Evolutionary conservation across 2,113 vertebrate genomes (phyloP).

Genomic region (Puma concolor): DNA sequence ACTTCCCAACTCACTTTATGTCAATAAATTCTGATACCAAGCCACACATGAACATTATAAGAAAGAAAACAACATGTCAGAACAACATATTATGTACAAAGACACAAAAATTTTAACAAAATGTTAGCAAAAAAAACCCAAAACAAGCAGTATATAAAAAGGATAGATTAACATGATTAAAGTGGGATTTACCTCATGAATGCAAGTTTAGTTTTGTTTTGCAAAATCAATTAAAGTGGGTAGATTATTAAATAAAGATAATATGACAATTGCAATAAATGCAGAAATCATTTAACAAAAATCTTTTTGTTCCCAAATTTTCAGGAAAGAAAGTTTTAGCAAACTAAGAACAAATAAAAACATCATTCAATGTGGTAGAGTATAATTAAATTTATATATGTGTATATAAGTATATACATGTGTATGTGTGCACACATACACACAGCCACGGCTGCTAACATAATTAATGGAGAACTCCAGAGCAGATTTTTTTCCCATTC

Average conservation of each 20-base stretch:
- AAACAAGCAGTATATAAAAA: neutral
- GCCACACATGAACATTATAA: neutral
- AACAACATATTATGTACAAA: neutral
- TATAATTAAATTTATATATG: neutral
- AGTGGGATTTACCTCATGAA: neutral
- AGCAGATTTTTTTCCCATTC: neutral
- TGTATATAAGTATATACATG: neutral
- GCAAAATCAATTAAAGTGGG: neutral
- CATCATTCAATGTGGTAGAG: neutral
- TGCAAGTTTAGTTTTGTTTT: neutral
- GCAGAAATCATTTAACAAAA: neutral
- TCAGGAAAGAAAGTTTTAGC: neutral
- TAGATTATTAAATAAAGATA: neutral
- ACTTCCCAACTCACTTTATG: neutral
- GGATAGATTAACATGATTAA: neutral
- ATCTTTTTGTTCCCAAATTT: neutral
- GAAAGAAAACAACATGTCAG: neutral
- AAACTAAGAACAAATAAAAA: neutral
- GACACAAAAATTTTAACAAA: neutral
- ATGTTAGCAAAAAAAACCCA: neutral
- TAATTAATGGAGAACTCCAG: neutral
- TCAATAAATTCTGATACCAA: neutral
- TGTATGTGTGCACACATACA: neutral
- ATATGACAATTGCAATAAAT: neutral
- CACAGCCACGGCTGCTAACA: too few relatives aligned